phyloP scores from a whole-genome alignment of 2,797 vertebrate genomes.

The Cercopithecus neglectus region DNA sequence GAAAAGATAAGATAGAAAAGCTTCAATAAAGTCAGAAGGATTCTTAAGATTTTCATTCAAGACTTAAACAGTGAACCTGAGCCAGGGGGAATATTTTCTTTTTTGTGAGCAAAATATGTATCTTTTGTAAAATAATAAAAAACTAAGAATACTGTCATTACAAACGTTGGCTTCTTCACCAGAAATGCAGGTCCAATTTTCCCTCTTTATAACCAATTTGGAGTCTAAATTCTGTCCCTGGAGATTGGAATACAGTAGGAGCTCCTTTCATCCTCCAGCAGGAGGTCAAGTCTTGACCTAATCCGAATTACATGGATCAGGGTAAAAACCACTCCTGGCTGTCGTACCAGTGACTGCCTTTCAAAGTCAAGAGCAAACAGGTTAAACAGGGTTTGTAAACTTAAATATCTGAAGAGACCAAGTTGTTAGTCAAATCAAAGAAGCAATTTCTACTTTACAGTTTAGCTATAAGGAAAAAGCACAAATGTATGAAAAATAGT shows the following conservation, averaged over 20 bases:
- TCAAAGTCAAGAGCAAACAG: neutral
- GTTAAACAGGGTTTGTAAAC: neutral
- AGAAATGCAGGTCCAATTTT: neutral
- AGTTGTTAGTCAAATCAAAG: neutral
- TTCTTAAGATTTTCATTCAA: conserved; percentile 13
- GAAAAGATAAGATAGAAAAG: neutral
- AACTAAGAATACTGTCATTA: neutral
- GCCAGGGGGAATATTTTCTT: neutral
- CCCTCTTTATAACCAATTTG: neutral
- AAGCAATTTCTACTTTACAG: neutral
- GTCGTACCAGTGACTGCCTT: neutral
- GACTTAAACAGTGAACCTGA: neutral
- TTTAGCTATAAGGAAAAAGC: neutral
- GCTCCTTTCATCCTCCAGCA: neutral
- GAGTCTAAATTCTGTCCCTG: neutral
- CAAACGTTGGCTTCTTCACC: neutral
- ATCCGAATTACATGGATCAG: neutral
- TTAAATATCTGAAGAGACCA: neutral
- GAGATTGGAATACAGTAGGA: neutral
- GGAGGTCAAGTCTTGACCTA: neutral
- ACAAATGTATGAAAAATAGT: neutral
- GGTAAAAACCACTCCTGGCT: neutral
- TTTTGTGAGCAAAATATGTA: neutral
- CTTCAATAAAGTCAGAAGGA: neutral
- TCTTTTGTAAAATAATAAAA: neutral